phyloP scores from a whole-genome alignment of 92 coral and sea anemone genomes.

The Scolanthus callimorphus region DNA sequence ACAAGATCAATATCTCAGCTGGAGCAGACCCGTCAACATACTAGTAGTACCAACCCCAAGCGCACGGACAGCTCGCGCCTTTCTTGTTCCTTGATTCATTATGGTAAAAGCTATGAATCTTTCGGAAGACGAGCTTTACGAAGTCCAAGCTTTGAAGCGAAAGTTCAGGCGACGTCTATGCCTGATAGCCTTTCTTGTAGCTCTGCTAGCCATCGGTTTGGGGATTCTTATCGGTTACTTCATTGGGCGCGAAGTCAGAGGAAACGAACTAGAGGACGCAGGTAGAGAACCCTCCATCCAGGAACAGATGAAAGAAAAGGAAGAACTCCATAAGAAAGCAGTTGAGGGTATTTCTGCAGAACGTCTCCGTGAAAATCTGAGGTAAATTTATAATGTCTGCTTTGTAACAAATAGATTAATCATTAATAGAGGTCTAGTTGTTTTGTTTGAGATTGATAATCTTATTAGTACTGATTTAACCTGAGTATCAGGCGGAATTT shows the following conservation, averaged over 20 bases:
- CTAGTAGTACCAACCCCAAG: too few relatives aligned
- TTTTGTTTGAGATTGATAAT: too few relatives aligned
- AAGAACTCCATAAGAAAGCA: slow-evolving; percentile 35
- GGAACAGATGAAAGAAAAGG: slow-evolving; percentile 1
- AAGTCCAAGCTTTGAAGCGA: neutral
- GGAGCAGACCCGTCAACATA: too few relatives aligned
- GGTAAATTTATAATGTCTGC: slow-evolving; percentile 43
- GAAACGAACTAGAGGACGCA: slow-evolving; percentile 20
- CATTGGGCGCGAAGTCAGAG: slow-evolving; percentile 43
- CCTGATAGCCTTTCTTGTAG: slow-evolving; percentile 7
- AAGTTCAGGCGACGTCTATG: neutral
- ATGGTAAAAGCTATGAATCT: too few relatives aligned
- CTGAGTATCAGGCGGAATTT: too few relatives aligned
- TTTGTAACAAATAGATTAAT: too few relatives aligned
- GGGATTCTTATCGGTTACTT: slow-evolving; percentile 52
- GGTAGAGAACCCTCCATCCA: neutral
- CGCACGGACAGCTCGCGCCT: too few relatives aligned
- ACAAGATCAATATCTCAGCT: too few relatives aligned
- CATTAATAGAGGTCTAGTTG: too few relatives aligned
- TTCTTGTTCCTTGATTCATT: too few relatives aligned
- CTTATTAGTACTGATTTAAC: too few relatives aligned
- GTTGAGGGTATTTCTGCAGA: slow-evolving; percentile 48
- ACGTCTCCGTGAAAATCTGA: slow-evolving; percentile 37
- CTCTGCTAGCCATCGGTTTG: slow-evolving; percentile 22
- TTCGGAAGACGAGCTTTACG: too few relatives aligned